These are phyloP conservation scores for Drosophila asahinai DNA, from an alignment of 1,140 invertebrate genomes.

Conservation along the genomic window DNA sequence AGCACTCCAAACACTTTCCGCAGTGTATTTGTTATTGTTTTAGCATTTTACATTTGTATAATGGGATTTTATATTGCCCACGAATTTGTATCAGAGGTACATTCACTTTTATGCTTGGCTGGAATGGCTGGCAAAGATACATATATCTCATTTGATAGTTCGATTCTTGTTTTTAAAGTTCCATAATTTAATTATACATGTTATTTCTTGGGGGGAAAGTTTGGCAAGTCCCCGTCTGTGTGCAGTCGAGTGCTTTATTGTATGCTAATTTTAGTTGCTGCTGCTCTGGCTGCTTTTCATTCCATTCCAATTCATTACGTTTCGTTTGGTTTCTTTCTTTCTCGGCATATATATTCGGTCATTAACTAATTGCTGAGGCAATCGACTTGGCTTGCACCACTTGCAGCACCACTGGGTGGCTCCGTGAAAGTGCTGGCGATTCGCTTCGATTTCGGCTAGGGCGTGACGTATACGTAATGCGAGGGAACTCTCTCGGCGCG, in stretches of 20 bases:
- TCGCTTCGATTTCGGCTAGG: conserved; percentile 26
- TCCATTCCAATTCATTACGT: conserved; percentile 44
- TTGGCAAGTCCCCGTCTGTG: conserved; percentile 55
- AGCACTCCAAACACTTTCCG: conserved; percentile 27
- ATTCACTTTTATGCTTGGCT: conserved; percentile 55
- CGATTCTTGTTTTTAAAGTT: not conserved
- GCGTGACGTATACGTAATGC: conserved; percentile 46
- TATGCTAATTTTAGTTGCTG: conserved; percentile 74
- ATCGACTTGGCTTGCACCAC: conserved; percentile 55
- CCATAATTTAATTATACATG: conserved; percentile 3
- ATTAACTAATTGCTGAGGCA: conserved; percentile 83
- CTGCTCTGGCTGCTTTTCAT: conserved; percentile 40
- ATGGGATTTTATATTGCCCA: conserved; percentile 47
- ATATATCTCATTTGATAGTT: not conserved
- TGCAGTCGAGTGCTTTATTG: conserved; percentile 75
- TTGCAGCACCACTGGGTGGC: conserved; percentile 17
- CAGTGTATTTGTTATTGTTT: conserved; percentile 28
- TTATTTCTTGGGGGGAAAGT: not conserved
- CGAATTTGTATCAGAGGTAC: conserved; percentile 39
- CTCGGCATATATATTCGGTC: conserved; percentile 81
- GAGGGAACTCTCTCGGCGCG: conserved; percentile 2
- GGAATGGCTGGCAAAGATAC: conserved; percentile 2
- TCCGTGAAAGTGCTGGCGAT: conserved; percentile 58
- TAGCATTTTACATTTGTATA: conserved; percentile 25
- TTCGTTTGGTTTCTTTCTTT: conserved; percentile 54